phyloP scores from a whole-genome alignment of 1,140 invertebrate genomes.

The Hydropsyche tenuis region DNA sequence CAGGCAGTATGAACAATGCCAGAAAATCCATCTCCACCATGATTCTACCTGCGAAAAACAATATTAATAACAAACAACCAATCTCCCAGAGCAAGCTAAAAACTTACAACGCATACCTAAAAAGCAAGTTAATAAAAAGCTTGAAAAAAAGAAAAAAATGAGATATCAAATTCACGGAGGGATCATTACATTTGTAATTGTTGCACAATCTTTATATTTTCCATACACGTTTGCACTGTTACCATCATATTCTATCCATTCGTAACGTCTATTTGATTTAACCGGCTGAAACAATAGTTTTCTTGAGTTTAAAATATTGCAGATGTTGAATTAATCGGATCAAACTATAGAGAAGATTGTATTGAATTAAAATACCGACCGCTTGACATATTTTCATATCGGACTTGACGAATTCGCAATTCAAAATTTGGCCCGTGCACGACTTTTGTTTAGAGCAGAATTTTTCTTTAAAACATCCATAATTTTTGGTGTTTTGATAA shows the following conservation, averaged over 20 bases:
- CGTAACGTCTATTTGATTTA: constrained; percentile 74
- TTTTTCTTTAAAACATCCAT: constrained; percentile 74
- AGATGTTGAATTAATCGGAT: constrained; percentile 53
- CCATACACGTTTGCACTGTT: constrained; percentile 72
- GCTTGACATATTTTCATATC: constrained; percentile 85
- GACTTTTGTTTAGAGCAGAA: constrained; percentile 71
- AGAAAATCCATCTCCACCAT: constrained; percentile 87
- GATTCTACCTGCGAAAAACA: constrained; percentile 70
- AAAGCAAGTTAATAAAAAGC: too few relatives aligned
- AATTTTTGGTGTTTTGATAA: constrained; percentile 73
- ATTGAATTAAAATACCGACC: constrained; percentile 62
- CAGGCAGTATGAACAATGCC: constrained; percentile 91
- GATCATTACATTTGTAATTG: too few relatives aligned
- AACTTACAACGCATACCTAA: too few relatives aligned
- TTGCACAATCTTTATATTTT: constrained; percentile 64
- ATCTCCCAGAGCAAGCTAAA: too few relatives aligned
- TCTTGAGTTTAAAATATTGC: too few relatives aligned
- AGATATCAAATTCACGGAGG: too few relatives aligned
- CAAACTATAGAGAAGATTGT: too few relatives aligned
- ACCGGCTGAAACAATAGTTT: too few relatives aligned
- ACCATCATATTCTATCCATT: constrained; percentile 81
- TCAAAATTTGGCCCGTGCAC: constrained; percentile 76
- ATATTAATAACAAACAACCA: too few relatives aligned
- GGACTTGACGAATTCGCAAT: constrained; percentile 82
- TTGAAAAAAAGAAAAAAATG: too few relatives aligned